Evolutionary conservation across 2,113 vertebrate genomes (phyloP), one percentile per base, ranked within the genome.

Genomic region (Arenaria interpres): DNA sequence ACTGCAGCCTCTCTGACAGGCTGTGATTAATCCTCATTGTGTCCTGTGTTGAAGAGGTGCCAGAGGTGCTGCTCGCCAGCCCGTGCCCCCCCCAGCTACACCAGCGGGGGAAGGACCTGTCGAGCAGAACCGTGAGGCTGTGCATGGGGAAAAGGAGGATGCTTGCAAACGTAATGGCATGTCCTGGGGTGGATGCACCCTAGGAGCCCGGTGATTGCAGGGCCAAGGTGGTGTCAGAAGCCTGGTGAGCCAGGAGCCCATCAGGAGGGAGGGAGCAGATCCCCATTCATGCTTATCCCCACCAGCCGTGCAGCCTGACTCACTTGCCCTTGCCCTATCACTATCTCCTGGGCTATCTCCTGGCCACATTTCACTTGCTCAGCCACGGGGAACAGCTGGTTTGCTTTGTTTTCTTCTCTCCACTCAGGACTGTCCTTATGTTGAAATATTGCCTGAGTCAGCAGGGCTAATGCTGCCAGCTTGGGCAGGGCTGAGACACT

Each of bases 1-100:
- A 85, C 77, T 8, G 80, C 88, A 32, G 95, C 16, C 88, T 63
- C 78, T 82, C 71, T 75, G 94, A 83, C 53, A 46, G 77, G 39
- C 80, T 37, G 78, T 93, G 96, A 96, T 97, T 96, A 96, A 94
- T 84, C 33, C 73, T 90, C 68, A 91, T 92, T 91, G 95, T 96
- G 84, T 89, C 68, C 79, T 2, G 2, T 23, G 18, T 15, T 85
- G 88, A 83, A 37, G 78, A 88, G 71, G 19, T 72, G 95, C 89
- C 95, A 93, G 88, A 35, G 80, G 73, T 48, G 56, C 90, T 69
- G 69, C 43, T 74, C 22, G 1, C 27, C 67, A n/a, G 17, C 3
- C 51, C 6, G 0, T 1, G 12, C 24, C 20, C 50, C 14, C 23
- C 21, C 4, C 0, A 0, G 17, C 10, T 5, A 4, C 39, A 9